phyloP scores from a whole-genome alignment of 2,888 invertebrate genomes.

The Gortyna flavago region DNA sequence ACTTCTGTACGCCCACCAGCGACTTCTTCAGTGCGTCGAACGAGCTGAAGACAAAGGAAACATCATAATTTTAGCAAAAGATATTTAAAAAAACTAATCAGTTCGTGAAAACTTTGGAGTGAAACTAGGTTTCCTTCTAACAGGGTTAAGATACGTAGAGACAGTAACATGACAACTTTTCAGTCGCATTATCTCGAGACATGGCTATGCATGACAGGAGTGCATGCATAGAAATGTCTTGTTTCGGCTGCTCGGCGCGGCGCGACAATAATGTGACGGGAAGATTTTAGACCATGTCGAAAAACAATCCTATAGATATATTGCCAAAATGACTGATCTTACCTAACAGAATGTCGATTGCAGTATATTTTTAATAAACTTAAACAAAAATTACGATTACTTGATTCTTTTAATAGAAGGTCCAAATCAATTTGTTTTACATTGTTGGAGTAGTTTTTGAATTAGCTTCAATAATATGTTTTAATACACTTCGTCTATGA shows the following conservation, averaged over 20 bases:
- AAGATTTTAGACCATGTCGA: background rate
- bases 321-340: background rate
- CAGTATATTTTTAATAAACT: background rate
- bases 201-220: background rate
- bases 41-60: slow-evolving; percentile 91
- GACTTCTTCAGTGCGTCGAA: slow-evolving; percentile 99
- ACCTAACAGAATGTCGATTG: background rate
- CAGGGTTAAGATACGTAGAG: background rate
- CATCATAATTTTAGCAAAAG: background rate
- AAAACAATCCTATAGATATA: background rate
- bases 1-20: slow-evolving; percentile 98
- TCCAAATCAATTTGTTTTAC: background rate
- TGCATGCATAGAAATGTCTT: slow-evolving; percentile 1
- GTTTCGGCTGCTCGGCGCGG: background rate
- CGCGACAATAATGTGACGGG: slow-evolving; percentile 2
- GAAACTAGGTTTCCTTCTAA: background rate
- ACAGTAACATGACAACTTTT: background rate
- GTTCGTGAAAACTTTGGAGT: background rate
- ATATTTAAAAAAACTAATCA: background rate
- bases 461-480: background rate
- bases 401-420: background rate
- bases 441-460: background rate
- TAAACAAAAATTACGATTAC: background rate
- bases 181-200: background rate
- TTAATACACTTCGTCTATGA: background rate